Evolutionary conservation across 2,797 vertebrate genomes (phyloP).

Genomic region (Oryzias dopingdopingensis): DNA sequence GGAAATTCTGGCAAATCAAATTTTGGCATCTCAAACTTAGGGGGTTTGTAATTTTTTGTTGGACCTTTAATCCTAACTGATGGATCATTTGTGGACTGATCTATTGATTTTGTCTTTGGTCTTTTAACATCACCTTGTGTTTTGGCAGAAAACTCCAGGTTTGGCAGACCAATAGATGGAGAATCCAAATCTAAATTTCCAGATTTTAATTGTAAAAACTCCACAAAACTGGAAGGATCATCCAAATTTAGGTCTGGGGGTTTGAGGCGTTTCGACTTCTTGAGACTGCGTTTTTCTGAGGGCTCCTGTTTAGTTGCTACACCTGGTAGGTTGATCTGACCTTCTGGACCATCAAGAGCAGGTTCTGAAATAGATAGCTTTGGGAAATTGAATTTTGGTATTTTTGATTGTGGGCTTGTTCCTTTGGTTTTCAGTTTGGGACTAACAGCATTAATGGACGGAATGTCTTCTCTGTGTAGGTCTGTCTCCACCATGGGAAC

Average conservation of each 20-base stretch:
- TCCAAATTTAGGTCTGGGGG: constrained; percentile 54
- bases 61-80: constrained; percentile 21
- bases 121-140: constrained; percentile 27
- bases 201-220: constrained; percentile 12
- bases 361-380: constrained; percentile 35
- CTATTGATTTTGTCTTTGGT: constrained; percentile 27
- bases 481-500: constrained; percentile 21
- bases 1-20: constrained; percentile 49
- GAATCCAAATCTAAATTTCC: constrained; percentile 33
- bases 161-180: constrained; percentile 34
- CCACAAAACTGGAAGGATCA: constrained; percentile 28
- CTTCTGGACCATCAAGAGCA: constrained; percentile 23
- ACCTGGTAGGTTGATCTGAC: constrained; percentile 29
- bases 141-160: constrained; percentile 32
- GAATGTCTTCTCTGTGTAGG: constrained; percentile 24
- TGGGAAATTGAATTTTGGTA: constrained; percentile 59
- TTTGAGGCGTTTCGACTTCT: constrained; percentile 47
- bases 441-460: constrained; percentile 31
- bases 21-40: constrained; percentile 61
- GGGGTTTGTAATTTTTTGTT: constrained; percentile 51
- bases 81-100: constrained; percentile 20
- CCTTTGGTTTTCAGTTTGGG: constrained; percentile 46
- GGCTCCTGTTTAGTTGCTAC: constrained; percentile 20
- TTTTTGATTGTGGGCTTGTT: constrained; percentile 37
- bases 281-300: constrained; percentile 38